Base-by-base conservation (phyloP, 2,113 vertebrate species). In the Oreochromis tanganicae region DNA sequence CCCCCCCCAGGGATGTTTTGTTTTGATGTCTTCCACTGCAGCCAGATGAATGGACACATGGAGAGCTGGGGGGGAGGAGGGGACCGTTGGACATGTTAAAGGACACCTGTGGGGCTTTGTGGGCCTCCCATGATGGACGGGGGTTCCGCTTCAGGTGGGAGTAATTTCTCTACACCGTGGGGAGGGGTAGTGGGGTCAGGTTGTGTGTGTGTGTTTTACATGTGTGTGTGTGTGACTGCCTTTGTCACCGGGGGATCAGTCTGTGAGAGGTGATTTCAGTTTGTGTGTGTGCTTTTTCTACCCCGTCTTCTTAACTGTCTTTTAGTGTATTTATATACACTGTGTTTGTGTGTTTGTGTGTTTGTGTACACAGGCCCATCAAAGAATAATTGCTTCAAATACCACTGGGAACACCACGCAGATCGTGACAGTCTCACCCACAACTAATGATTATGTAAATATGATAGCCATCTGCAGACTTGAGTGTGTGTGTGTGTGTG, bases 71-170 rank as follows among this genome's bases (percentile, higher is more conserved):
- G 83, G 84, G 79, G 73, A 29, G 14, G 57, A 38, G 63, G 86
- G 91, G 79, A 55, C 75, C 52, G 83, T 88, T 91, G 89, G 91
- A 91, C 94, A 94, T 95, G 94, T 93, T 94, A 94, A 93, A 93
- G 93, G 94, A 95, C 95, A 96, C 95, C 94, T 96, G 95, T 93
- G 88, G 93, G 92, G 93, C 92, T 90, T 91, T 90, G 82, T 88
- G 93, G 94, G 92, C 94, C 91, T 93, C 92, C n/a, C 87, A 36
- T 95, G 94, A 94, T 94, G 93, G 94, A 96, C 91, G 91, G 89
- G 27, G 90, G 95, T 96, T 95, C 93, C 92, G 94, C 95, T 95
- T 96, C 95, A 96, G 94, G 94, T 95, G 94, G n/a, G n/a, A 92
- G 93, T 95, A 93, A 94, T 96, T 96, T 92, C 88, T 93, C 56